These are phyloP conservation scores for Paracentrotus lividus DNA, from an alignment of 53 echinoderm and acorn worm genomes.

Conservation along the genomic window DNA sequence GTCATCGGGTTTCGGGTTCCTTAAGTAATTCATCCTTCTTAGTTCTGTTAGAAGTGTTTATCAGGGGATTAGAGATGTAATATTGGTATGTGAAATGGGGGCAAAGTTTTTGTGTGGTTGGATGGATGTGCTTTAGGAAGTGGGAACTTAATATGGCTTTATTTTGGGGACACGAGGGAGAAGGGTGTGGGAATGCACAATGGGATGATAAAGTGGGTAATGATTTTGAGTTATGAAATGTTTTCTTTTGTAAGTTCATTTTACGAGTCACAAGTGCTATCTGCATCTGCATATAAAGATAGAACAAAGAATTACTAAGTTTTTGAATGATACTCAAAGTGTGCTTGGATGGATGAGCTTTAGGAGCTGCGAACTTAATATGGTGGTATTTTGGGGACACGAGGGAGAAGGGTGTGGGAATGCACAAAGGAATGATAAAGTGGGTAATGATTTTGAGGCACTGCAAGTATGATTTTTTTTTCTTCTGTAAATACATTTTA, in stretches of 20 bases:
- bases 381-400: background rate
- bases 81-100: background rate
- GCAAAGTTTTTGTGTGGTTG: background rate
- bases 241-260: background rate
- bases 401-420: background rate
- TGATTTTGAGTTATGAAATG: background rate
- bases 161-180: background rate
- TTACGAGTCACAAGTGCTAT: too few relatives aligned
- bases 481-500: background rate
- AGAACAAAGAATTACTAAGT: too few relatives aligned
- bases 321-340: too few relatives aligned
- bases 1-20: constrained; percentile 6
- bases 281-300: too few relatives aligned
- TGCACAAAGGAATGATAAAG: background rate
- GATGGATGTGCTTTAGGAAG: background rate
- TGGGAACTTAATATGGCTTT: background rate
- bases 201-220: background rate
- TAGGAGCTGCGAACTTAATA: background rate
- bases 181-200: background rate
- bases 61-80: constrained; percentile 15
- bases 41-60: background rate
- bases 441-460: background rate
- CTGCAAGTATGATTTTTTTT: background rate
- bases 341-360: background rate
- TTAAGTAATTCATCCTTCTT: constrained; percentile 10